A percentile compares a stretch with the other conserved stretches of the same genome.
Evolutionary conservation across 2,888 invertebrate genomes (phyloP).

Genomic region (Hetaerina titia): DNA sequence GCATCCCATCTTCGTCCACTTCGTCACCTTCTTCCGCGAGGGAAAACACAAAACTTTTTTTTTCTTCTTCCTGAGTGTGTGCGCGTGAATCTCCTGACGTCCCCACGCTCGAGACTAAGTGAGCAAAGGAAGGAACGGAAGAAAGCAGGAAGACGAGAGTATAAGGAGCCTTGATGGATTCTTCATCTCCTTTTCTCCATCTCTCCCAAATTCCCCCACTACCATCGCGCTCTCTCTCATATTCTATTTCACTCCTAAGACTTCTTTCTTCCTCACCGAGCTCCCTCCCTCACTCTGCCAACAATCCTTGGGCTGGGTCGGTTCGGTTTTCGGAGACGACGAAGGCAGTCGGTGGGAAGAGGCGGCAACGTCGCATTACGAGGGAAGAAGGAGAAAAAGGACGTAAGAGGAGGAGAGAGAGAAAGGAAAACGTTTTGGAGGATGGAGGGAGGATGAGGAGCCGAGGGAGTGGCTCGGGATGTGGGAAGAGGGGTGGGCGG

Average conservation of each 20-base stretch:
- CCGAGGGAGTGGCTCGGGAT: not conserved
- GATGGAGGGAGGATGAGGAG: not conserved
- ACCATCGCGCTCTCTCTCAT: not conserved
- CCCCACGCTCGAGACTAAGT: not conserved
- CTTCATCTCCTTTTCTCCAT: not conserved
- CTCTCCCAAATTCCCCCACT: not conserved
- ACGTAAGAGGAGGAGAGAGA: not conserved
- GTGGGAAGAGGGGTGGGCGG: not conserved
- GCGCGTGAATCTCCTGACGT: not conserved
- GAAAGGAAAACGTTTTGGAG: constrained; percentile 29
- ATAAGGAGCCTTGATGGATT: not conserved
- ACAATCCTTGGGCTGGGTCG: constrained; percentile 20
- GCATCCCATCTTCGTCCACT: not conserved
- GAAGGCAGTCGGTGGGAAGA: not conserved
- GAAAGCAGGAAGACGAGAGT: not conserved
- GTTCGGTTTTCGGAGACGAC: not conserved
- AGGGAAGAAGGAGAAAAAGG: constrained; percentile 1
- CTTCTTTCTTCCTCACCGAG: not conserved
- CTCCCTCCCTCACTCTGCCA: not conserved
- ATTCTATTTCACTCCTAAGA: not conserved
- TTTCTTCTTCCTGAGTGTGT: not conserved
- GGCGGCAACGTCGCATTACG: constrained; percentile 38
- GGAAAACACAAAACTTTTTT: constrained; percentile 19
- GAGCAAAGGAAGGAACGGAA: not conserved
- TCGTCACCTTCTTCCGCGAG: constrained; percentile 47